Evolutionary conservation across 2,113 vertebrate species (phyloP).

Genomic region (Sphaerodactylus townsendi): DNA sequence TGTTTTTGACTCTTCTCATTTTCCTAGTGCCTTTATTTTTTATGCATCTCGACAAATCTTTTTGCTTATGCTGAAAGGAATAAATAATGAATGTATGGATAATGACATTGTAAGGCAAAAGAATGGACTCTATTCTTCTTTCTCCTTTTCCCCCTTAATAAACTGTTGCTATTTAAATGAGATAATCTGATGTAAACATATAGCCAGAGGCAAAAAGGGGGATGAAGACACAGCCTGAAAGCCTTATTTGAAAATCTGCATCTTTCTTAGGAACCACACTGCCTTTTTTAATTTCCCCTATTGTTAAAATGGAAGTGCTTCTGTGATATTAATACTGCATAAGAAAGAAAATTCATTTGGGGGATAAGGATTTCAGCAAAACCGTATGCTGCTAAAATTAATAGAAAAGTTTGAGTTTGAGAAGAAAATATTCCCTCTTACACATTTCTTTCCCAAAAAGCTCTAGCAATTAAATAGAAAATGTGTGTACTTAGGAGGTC

Average conservation of each 20-base stretch:
- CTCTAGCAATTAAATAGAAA: neutral
- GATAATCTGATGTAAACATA: slow-evolving; percentile 60
- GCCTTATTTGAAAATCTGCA: slow-evolving; percentile 47
- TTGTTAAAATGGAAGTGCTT: slow-evolving; percentile 17
- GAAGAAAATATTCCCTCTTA: neutral
- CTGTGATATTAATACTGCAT: slow-evolving; percentile 5
- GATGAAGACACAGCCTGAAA: slow-evolving; percentile 50
- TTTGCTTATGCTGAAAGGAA: slow-evolving; percentile 47
- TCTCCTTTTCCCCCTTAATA: neutral
- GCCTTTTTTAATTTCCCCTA: neutral
- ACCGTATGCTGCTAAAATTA: neutral
- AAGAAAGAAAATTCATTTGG: slow-evolving; percentile 10
- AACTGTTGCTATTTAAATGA: slow-evolving; percentile 62
- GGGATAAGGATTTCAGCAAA: slow-evolving; percentile 5
- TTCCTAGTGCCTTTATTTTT: slow-evolving; percentile 47
- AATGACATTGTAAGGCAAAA: slow-evolving; percentile 50
- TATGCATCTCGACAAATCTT: slow-evolving; percentile 48
- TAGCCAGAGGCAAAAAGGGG: slow-evolving; percentile 46
- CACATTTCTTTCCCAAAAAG: neutral
- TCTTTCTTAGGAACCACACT: slow-evolving; percentile 32
- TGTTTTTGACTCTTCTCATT: slow-evolving; percentile 50
- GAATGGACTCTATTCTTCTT: slow-evolving; percentile 36
- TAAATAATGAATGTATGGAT: slow-evolving; percentile 43
- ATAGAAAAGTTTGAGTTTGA: neutral
- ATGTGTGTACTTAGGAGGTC: neutral